phyloP scores from a whole-genome alignment of 2,888 invertebrate genomes.

The Latrodectus elegans region DNA sequence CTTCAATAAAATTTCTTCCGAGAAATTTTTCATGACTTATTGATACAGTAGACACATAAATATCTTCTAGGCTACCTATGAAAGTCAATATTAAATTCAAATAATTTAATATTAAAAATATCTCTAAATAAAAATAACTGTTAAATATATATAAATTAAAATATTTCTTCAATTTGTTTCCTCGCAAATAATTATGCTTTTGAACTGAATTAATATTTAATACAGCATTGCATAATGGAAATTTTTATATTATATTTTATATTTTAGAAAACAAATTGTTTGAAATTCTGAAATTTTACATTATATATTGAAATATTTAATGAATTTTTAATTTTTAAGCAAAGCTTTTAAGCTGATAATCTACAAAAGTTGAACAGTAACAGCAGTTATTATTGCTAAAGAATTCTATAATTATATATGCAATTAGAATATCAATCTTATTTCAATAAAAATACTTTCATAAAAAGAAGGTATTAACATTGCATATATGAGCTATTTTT shows the following conservation, averaged over 20 bases:
- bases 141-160: neutral
- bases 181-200: neutral
- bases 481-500: too few relatives aligned
- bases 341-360: too few relatives aligned
- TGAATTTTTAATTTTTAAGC: too few relatives aligned
- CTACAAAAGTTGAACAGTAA: too few relatives aligned
- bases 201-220: neutral
- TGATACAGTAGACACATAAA: slow-evolving; percentile 91
- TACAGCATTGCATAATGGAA: neutral
- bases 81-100: neutral
- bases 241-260: neutral
- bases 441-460: too few relatives aligned
- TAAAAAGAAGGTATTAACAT: too few relatives aligned
- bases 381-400: too few relatives aligned
- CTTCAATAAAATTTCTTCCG: slow-evolving; percentile 93
- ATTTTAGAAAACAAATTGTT: neutral
- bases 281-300: neutral
- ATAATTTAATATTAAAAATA: neutral
- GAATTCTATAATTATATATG: too few relatives aligned
- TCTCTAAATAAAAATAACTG: neutral
- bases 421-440: too few relatives aligned
- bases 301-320: too few relatives aligned
- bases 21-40: slow-evolving; percentile 95
- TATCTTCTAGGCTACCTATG: slow-evolving; percentile 89
- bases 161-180: neutral